These are phyloP conservation scores for Drosophila anomelani DNA, from an alignment of 2,888 invertebrate genomes.

Conservation along the genomic window DNA sequence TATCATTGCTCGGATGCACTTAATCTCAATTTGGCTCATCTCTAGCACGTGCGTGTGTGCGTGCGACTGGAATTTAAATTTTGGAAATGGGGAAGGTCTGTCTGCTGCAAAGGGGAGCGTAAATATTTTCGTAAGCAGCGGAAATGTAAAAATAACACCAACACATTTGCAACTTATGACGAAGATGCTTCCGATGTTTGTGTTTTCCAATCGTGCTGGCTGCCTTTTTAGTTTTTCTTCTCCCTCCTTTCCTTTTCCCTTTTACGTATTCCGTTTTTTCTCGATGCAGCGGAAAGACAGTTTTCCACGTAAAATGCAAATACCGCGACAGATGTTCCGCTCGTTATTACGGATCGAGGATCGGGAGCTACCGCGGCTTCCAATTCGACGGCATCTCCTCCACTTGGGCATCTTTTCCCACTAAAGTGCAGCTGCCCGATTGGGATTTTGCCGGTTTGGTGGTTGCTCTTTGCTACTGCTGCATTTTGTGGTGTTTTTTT, in stretches of 20 bases:
- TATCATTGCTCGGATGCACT: slow-evolving; percentile 23
- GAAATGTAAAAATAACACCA: slow-evolving; percentile 79
- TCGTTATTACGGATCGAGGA: slow-evolving; percentile 49
- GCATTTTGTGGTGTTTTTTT: slow-evolving; percentile 41
- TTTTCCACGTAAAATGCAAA: slow-evolving; percentile 69
- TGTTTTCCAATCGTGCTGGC: slow-evolving; percentile 50
- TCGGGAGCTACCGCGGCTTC: slow-evolving; percentile 28
- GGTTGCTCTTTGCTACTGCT: slow-evolving; percentile 34
- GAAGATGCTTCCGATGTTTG: slow-evolving; percentile 42
- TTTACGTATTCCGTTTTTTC: slow-evolving; percentile 13
- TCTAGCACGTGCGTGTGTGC: slow-evolving; percentile 31
- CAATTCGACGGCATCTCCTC: slow-evolving; percentile 30
- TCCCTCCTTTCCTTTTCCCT: slow-evolving; percentile 5
- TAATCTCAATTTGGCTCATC: slow-evolving; percentile 16
- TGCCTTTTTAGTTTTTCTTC: slow-evolving; percentile 5
- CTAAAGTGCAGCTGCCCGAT: slow-evolving; percentile 48
- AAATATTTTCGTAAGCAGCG: slow-evolving; percentile 75
- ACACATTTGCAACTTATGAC: slow-evolving; percentile 63
- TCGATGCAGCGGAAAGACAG: slow-evolving; percentile 55
- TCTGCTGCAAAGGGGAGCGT: slow-evolving; percentile 40
- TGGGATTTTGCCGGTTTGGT: slow-evolving; percentile 51
- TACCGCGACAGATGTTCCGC: slow-evolving; percentile 70
- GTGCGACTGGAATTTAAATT: slow-evolving; percentile 43
- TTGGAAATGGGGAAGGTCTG: slow-evolving; percentile 33
- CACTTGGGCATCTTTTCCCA: slow-evolving; percentile 34